These are phyloP conservation scores for Stictocephala bisonia DNA, from an alignment of 2,888 invertebrate species.

Conservation along the genomic window DNA sequence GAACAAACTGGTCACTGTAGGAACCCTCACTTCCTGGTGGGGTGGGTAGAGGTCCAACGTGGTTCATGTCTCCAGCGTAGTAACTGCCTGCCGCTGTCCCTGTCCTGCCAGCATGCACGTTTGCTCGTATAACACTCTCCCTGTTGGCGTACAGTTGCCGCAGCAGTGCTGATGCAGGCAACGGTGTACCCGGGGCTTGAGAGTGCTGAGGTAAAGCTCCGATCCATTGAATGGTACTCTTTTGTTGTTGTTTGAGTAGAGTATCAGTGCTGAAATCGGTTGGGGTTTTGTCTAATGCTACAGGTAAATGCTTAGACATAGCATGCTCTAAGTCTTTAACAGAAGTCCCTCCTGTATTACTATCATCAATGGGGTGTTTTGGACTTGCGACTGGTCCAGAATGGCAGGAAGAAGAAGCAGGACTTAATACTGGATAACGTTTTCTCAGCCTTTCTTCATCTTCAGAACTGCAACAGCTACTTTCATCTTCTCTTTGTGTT, in stretches of 20 bases:
- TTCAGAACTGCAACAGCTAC: constrained; percentile 65
- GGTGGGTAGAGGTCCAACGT: constrained; percentile 83
- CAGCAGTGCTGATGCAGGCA: constrained; percentile 90
- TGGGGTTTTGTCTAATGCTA: constrained; percentile 64
- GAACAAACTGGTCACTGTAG: constrained; percentile 74
- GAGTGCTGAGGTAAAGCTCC: constrained; percentile 76
- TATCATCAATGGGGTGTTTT: constrained; percentile 54
- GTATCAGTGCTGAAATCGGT: constrained; percentile 92
- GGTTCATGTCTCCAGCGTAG: constrained; percentile 69
- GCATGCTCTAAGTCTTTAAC: constrained; percentile 95
- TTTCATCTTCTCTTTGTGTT: constrained; percentile 66
- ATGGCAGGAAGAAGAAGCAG: constrained; percentile 74
- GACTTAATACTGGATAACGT: constrained; percentile 66
- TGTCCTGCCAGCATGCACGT: constrained; percentile 69
- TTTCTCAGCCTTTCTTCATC: constrained; percentile 62
- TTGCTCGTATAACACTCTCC: constrained; percentile 94
- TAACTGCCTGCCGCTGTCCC: constrained; percentile 67
- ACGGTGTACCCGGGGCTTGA: constrained; percentile 72
- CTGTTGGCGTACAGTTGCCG: constrained; percentile 92
- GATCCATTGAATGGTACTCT: constrained; percentile 93
- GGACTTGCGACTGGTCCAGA: constrained; percentile 64
- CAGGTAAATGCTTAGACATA: constrained; percentile 94
- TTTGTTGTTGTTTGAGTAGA: constrained; percentile 80
- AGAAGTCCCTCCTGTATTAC: constrained; percentile 67
- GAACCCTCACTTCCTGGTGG: constrained; percentile 90